phyloP scores from a whole-genome alignment of 92 coral and sea anemone species.

The Bergia sp. region DNA sequence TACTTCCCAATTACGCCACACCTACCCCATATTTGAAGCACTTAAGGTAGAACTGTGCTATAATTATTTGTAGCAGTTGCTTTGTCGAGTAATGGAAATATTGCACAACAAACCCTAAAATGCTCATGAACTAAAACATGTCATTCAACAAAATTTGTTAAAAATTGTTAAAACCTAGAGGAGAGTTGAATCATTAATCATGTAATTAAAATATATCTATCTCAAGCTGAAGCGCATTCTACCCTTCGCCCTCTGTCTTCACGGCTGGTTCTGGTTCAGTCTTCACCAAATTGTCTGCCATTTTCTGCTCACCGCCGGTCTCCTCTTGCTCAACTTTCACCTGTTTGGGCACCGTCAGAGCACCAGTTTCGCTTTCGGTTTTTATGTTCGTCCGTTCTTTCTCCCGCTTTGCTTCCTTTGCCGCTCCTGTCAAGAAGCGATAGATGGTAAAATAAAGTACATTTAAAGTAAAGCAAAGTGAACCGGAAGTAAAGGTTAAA shows the following conservation, averaged over 20 bases:
- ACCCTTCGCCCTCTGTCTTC: constrained; percentile 17
- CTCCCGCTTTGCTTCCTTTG: constrained; percentile 35
- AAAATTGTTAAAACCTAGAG: no score
- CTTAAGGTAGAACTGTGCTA: no score
- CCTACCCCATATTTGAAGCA: no score
- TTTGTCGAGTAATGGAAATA: no score
- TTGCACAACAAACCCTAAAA: no score
- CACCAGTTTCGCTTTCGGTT: not conserved
- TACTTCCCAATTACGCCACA: no score
- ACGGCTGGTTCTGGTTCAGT: constrained; percentile 21
- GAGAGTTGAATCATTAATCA: no score
- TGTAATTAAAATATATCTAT: no score
- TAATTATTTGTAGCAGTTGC: no score
- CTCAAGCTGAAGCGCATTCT: not conserved
- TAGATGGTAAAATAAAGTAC: not conserved
- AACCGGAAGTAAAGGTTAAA: no score
- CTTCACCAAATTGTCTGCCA: constrained; percentile 5
- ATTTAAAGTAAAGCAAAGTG: not conserved
- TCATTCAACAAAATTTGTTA: no score
- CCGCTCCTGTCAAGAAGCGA: constrained; percentile 14
- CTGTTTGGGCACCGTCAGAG: constrained; percentile 11
- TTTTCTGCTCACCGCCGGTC: constrained; percentile 14
- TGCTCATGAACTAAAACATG: no score
- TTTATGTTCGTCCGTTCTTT: constrained; percentile 18
- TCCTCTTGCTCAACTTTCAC: not conserved